Conservation (phyloP, 2,888 invertebrate genomes). For the Blastobasis lacticolella region DNA sequence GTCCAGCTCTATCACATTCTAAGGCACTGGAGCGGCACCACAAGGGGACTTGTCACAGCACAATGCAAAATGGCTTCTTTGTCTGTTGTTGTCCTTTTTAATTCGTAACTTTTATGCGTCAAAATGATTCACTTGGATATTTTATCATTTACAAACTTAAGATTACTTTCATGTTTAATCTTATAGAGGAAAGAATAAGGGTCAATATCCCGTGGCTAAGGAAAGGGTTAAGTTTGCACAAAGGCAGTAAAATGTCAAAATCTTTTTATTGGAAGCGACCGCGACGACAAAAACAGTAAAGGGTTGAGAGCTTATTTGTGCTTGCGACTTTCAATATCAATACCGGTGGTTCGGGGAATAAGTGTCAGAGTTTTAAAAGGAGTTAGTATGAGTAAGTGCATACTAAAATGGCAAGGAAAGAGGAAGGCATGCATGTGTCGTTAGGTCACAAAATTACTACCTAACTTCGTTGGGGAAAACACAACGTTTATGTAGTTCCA, state of each 20-base stretch:
- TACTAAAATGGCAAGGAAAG: too few relatives aligned
- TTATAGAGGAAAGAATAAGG: slow-evolving; percentile 9
- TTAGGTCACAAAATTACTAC: too few relatives aligned
- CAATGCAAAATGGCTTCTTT: slow-evolving; percentile 70
- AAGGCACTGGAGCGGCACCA: slow-evolving; percentile 43
- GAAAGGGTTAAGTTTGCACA: slow-evolving; percentile 10
- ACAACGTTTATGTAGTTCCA: too few relatives aligned
- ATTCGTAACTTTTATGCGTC: slow-evolving; percentile 70
- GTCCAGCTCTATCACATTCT: slow-evolving; percentile 27
- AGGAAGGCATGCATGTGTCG: too few relatives aligned
- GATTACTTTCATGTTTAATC: slow-evolving; percentile 8
- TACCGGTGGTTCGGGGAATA: slow-evolving; percentile 9
- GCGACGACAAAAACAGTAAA: slow-evolving; percentile 41
- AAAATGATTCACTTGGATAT: slow-evolving; percentile 59
- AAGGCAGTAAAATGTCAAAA: slow-evolving; percentile 31
- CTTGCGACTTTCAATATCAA: slow-evolving; percentile 30
- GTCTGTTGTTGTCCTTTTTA: slow-evolving; percentile 69
- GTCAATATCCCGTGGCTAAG: slow-evolving; percentile 5
- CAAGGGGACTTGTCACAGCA: slow-evolving; percentile 66
- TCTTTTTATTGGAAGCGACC: slow-evolving; percentile 31
- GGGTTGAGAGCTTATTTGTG: slow-evolving; percentile 22
- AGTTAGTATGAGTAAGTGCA: too few relatives aligned
- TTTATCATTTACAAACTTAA: slow-evolving; percentile 24
- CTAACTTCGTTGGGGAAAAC: too few relatives aligned
- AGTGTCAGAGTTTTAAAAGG: not conserved